Percentiles rank a stretch among this genome's conserved stretches.
phyloP scores from a whole-genome alignment of 2,797 vertebrate species.

The Gephyroberyx darwinii region DNA sequence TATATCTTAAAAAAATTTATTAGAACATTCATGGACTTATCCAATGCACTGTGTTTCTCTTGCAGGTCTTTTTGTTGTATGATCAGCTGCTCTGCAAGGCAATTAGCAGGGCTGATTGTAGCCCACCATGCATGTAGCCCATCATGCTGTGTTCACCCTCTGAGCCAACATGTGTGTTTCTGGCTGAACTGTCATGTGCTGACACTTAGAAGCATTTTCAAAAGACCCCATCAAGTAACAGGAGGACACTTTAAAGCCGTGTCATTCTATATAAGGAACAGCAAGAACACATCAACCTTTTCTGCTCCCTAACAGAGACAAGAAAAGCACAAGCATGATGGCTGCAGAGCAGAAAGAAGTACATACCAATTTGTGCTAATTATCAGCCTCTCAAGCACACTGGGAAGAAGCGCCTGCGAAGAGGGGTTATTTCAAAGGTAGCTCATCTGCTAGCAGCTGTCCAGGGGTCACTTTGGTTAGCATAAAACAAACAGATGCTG shows the following conservation, averaged over 20 bases:
- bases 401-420: conserved; percentile 22
- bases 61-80: conserved; percentile 10
- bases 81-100: conserved; percentile 54
- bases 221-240: conserved; percentile 26
- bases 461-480: neutral
- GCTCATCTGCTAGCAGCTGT: conserved; percentile 6
- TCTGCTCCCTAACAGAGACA: neutral
- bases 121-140: conserved; percentile 2
- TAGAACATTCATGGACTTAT: conserved; percentile 5
- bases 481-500: conserved; percentile 7
- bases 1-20: conserved; percentile 32
- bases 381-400: conserved; percentile 41
- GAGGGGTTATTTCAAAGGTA: conserved; percentile 26
- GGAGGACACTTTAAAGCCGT: neutral
- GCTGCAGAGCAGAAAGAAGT: conserved; percentile 24
- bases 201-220: conserved; percentile 21
- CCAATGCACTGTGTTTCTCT: neutral
- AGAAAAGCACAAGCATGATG: neutral
- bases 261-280: conserved; percentile 18
- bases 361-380: conserved; percentile 40
- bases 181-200: conserved; percentile 25
- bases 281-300: conserved; percentile 8
- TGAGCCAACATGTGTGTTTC: conserved; percentile 9
- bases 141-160: conserved; percentile 4
- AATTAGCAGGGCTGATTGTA: conserved; percentile 46